Evolutionary conservation across 2,113 vertebrate genomes (phyloP).

Genomic region (Sisor rabdophorus): DNA sequence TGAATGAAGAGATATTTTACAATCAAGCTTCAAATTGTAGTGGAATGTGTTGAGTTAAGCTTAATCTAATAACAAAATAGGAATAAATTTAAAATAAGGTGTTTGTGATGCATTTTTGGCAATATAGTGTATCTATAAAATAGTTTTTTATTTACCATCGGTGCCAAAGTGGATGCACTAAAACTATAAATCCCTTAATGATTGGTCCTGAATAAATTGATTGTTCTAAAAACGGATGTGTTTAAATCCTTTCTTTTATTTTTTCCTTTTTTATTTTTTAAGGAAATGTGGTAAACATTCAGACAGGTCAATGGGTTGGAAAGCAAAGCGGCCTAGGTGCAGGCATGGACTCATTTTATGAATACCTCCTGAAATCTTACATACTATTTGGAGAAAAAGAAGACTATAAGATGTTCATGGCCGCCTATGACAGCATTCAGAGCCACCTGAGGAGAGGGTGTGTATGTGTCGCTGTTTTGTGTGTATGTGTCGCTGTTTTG

Average conservation of each 20-base stretch:
- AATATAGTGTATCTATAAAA: too few relatives aligned
- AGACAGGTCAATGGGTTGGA: conserved; percentile 95
- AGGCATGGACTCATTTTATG: conserved; percentile 94
- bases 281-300: conserved; percentile 98
- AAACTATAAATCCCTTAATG: too few relatives aligned
- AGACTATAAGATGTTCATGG: conserved; percentile 90
- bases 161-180: too few relatives aligned
- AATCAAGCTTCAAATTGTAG: too few relatives aligned
- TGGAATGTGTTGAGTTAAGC: too few relatives aligned
- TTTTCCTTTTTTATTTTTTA: conserved; percentile 36
- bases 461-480: conserved; percentile 52
- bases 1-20: too few relatives aligned
- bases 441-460: conserved; percentile 92
- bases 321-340: conserved; percentile 97
- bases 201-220: too few relatives aligned
- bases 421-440: conserved; percentile 88
- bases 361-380: conserved; percentile 96
- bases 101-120: too few relatives aligned
- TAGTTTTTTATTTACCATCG: too few relatives aligned
- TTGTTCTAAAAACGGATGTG: background rate
- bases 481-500: too few relatives aligned
- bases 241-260: background rate
- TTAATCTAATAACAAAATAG: too few relatives aligned
- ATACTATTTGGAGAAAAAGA: conserved; percentile 95
- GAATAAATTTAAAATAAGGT: too few relatives aligned